Conservation (phyloP, 2,797 vertebrate species). For the Rhynchonycteris naso region DNA sequence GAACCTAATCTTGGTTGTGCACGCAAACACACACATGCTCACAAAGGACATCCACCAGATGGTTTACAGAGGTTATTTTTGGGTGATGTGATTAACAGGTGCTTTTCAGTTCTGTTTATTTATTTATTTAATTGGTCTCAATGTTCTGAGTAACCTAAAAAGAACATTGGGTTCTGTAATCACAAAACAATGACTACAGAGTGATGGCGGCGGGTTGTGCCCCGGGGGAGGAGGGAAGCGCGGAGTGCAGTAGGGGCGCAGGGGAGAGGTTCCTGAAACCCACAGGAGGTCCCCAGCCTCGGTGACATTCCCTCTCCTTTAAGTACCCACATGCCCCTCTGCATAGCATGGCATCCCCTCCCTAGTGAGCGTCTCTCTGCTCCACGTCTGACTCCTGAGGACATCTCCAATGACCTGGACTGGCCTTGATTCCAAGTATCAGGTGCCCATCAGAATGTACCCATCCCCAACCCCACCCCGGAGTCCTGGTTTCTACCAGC, state of each 20-base stretch:
- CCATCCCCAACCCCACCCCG: no score
- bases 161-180: not conserved
- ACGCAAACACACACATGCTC: not conserved
- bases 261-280: not conserved
- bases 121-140: not conserved
- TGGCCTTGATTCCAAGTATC: not conserved
- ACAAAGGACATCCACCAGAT: not conserved
- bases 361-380: no score
- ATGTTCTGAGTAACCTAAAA: not conserved
- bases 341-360: no score
- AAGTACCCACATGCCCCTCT: not conserved
- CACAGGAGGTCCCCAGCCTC: not conserved
- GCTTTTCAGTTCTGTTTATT: not conserved
- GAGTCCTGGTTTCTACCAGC: not conserved
- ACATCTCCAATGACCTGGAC: not conserved
- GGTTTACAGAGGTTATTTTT: not conserved
- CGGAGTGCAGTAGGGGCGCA: no score
- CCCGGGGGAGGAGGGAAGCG: fast-evolving
- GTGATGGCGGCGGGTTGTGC: fast-evolving
- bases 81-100: not conserved
- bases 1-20: not conserved
- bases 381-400: not conserved
- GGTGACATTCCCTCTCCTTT: not conserved
- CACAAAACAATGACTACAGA: not conserved
- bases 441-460: not conserved